Conservation (phyloP, 1,140 invertebrate species). For the Lasioglossum albipes region DNA sequence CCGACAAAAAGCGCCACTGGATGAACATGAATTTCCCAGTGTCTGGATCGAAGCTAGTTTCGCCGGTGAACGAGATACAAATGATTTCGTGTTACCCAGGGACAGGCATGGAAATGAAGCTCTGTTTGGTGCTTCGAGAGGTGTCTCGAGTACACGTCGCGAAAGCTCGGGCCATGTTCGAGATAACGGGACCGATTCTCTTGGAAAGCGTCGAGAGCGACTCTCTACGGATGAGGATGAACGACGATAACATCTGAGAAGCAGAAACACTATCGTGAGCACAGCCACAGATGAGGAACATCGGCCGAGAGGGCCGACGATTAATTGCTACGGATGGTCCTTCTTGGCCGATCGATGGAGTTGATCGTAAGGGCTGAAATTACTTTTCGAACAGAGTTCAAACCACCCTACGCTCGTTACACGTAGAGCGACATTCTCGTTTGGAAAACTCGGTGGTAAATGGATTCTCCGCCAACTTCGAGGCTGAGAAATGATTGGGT, state of each 20-base stretch:
- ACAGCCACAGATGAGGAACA: constrained; percentile 46
- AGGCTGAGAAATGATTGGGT: no score
- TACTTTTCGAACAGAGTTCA: not conserved
- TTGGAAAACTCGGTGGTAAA: not conserved
- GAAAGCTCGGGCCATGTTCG: not conserved
- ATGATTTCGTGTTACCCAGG: no score
- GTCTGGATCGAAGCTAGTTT: no score
- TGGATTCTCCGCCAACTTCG: no score
- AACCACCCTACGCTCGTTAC: not conserved
- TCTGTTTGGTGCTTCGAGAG: not conserved
- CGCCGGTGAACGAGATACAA: no score
- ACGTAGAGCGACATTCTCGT: no score
- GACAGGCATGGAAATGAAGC: not conserved
- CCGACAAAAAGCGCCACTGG: no score
- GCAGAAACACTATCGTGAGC: constrained; percentile 37
- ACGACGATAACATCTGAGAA: constrained; percentile 38
- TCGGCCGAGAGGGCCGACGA: constrained; percentile 13
- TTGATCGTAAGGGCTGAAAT: not conserved
- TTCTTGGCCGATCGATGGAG: not conserved
- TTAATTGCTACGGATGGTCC: constrained; percentile 32
- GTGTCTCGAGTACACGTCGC: not conserved
- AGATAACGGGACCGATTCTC: constrained; percentile 25
- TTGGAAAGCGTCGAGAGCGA: constrained; percentile 11
- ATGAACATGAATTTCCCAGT: no score
- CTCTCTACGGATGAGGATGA: constrained; percentile 12